phyloP scores from a whole-genome alignment of 1,140 invertebrate species.

The Venustaconcha ellipsiformis region DNA sequence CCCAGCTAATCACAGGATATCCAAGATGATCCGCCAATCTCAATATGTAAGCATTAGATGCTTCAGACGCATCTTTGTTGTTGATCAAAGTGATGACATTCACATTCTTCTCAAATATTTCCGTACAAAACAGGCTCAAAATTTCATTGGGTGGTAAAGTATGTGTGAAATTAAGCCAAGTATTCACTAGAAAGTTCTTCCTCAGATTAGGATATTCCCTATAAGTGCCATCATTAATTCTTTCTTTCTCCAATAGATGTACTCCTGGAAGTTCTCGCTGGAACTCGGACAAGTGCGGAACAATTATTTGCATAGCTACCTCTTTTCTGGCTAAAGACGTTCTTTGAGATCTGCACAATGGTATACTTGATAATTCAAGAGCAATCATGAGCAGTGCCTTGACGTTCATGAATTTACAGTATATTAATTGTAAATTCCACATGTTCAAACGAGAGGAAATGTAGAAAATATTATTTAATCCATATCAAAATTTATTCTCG shows the following conservation, averaged over 20 bases:
- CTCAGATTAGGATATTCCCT: conserved; percentile 9
- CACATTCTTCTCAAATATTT: conserved; percentile 23
- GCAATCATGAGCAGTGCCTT: no score
- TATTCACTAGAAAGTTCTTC: conserved; percentile 7
- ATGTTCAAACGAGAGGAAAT: no score
- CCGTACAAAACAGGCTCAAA: conserved; percentile 20
- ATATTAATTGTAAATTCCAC: no score
- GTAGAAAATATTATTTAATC: no score
- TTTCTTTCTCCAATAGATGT: background rate
- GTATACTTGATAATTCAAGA: no score
- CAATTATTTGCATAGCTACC: no score
- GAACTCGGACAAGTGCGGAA: no score
- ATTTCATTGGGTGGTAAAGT: conserved; percentile 18
- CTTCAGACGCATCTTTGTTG: conserved; percentile 8
- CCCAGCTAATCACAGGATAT: conserved; percentile 33
- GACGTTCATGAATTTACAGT: no score
- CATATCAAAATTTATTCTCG: no score
- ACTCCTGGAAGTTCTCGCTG: no score
- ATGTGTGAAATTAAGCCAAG: conserved; percentile 24
- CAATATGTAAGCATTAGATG: conserved; percentile 29
- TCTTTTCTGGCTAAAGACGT: no score
- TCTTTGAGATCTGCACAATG: no score
- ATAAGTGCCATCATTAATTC: conserved; percentile 23
- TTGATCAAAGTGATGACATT: conserved; percentile 25
- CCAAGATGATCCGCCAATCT: conserved; percentile 22